Percentiles rank a stretch among this genome's conserved stretches.
Evolutionary conservation across 2,888 invertebrate species (phyloP).

Genomic region (Drosophila setosimentum): DNA sequence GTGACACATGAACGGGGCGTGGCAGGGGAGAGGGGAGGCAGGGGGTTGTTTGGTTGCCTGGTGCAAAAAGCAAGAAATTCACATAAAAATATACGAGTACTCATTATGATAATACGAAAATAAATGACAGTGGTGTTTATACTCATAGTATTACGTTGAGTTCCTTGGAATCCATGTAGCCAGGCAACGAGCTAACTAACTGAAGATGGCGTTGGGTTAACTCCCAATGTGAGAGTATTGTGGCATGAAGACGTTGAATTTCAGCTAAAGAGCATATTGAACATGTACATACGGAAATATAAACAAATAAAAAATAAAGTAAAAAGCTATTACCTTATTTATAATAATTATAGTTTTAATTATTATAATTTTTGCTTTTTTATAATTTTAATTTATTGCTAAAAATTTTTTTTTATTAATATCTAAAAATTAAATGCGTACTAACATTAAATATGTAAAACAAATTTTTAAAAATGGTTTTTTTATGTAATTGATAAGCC

Average conservation of each 20-base stretch:
- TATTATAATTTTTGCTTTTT: not conserved
- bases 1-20: conserved; percentile 51
- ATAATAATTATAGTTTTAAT: no score
- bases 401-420: not conserved
- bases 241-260: not conserved
- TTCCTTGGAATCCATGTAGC: conserved; percentile 20
- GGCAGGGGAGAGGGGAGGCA: conserved; percentile 6
- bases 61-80: conserved; percentile 74
- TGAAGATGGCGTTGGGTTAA: conserved; percentile 10
- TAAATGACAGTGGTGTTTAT: conserved; percentile 81
- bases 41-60: conserved; percentile 25
- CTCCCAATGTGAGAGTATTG: conserved; percentile 2
- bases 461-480: no score
- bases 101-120: conserved; percentile 83
- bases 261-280: not conserved
- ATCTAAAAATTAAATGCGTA: no score
- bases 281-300: not conserved
- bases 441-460: no score
- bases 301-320: not conserved
- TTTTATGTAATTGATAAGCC: not conserved
- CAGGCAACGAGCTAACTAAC: conserved; percentile 5
- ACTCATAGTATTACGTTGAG: conserved; percentile 43
- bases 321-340: no score
- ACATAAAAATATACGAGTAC: conserved; percentile 83
- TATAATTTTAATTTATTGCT: not conserved